These are phyloP conservation scores for Trigoniulus corallinus DNA, from an alignment of 1,140 invertebrate species.

Conservation along the genomic window DNA sequence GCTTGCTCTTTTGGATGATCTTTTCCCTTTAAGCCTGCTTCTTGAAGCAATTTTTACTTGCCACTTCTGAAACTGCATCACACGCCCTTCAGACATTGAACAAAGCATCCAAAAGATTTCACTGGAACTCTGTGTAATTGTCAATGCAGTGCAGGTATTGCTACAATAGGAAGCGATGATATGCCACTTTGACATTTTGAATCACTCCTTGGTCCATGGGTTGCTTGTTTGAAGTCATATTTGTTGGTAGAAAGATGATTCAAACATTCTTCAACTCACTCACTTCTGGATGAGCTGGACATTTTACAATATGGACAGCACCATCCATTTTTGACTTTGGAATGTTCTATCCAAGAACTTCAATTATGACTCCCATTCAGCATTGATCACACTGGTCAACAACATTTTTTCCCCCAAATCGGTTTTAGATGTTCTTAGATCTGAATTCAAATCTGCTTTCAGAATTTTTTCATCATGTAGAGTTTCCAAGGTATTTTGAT, in stretches of 20 bases:
- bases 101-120: background rate
- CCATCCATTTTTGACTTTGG: background rate
- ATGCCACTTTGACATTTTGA: constrained; percentile 12
- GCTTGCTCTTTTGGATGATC: background rate
- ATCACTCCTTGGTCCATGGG: constrained; percentile 18
- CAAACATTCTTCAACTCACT: constrained; percentile 5
- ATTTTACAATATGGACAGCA: constrained; percentile 6
- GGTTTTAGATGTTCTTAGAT: constrained; percentile 11
- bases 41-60: background rate
- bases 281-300: background rate
- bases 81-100: background rate
- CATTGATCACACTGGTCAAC: constrained; percentile 15
- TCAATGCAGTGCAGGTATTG: background rate
- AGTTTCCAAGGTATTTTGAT: too few relatives aligned
- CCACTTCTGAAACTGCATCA: background rate
- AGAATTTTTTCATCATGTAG: too few relatives aligned
- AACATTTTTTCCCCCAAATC: constrained; percentile 5
- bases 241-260: constrained; percentile 14
- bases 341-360: background rate
- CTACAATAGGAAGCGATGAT: background rate
- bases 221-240: constrained; percentile 14
- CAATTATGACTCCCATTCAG: background rate
- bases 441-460: too few relatives aligned
- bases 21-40: background rate
- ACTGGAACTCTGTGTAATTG: background rate